Percentiles rank a stretch among this genome's conserved stretches.
Evolutionary conservation across 2,113 vertebrate genomes (phyloP).

Genomic region (Pedetes capensis): DNA sequence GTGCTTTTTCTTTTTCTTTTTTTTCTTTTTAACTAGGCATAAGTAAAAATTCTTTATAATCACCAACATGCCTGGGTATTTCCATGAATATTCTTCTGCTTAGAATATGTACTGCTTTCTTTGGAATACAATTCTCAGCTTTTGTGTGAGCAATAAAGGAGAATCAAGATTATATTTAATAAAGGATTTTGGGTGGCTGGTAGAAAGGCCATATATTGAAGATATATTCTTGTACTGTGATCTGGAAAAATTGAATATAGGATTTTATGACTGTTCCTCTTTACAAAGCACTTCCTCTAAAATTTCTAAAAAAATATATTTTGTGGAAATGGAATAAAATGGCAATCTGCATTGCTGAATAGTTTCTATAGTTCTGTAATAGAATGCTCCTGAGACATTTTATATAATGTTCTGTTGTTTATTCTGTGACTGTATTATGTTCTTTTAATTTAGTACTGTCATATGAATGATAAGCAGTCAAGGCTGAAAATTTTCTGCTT

Average conservation of each 20-base stretch:
- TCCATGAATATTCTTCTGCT: slow-evolving; percentile 51
- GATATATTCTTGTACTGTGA: neutral
- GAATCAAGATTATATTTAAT: slow-evolving; percentile 62
- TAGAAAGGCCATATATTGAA: slow-evolving; percentile 39
- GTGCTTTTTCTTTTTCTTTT: neutral
- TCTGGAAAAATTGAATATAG: slow-evolving; percentile 43
- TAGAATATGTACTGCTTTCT: slow-evolving; percentile 63
- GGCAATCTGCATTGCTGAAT: neutral
- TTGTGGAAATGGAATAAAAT: slow-evolving; percentile 39
- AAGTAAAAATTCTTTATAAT: slow-evolving; percentile 51
- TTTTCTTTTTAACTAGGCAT: neutral
- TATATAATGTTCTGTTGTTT: slow-evolving; percentile 52
- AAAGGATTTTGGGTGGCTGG: slow-evolving; percentile 8
- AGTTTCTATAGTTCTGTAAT: slow-evolving; percentile 44
- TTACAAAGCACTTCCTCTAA: slow-evolving; percentile 35
- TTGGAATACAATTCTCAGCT: slow-evolving; percentile 52
- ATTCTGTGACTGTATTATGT: slow-evolving; percentile 47
- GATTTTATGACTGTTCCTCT: neutral
- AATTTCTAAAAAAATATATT: slow-evolving; percentile 28
- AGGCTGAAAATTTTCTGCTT: slow-evolving; percentile 54
- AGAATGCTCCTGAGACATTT: slow-evolving; percentile 40
- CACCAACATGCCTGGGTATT: slow-evolving; percentile 42
- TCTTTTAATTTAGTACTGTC: slow-evolving; percentile 68
- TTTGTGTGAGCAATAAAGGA: slow-evolving; percentile 61
- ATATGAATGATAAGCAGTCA: slow-evolving; percentile 61